Evolutionary conservation across 2,113 vertebrate species (phyloP).

Genomic region (Tonatia bakeri): DNA sequence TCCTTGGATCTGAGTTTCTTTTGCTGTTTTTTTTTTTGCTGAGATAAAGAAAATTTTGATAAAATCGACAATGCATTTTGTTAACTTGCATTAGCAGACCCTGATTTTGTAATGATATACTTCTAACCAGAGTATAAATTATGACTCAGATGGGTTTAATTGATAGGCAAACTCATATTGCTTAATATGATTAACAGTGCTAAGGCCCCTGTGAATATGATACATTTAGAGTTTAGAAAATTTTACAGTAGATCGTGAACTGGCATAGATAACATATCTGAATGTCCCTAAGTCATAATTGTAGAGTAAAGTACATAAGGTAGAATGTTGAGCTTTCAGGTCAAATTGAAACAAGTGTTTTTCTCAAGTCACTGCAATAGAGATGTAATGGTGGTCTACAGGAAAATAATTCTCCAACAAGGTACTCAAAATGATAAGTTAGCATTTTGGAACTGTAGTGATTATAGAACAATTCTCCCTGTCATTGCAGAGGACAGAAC

Average conservation of each 20-base stretch:
- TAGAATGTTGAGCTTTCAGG: background rate
- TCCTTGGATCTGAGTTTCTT: background rate
- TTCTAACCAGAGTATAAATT: background rate
- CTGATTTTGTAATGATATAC: background rate
- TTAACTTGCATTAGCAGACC: background rate
- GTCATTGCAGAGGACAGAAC: background rate
- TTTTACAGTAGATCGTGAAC: background rate
- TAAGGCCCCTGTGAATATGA: background rate
- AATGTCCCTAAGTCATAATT: background rate
- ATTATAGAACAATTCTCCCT: background rate
- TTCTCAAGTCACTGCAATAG: background rate
- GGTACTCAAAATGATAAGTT: too few relatives aligned
- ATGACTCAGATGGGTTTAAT: background rate
- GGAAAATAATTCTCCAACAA: background rate
- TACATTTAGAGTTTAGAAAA: background rate
- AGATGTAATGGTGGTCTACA: background rate
- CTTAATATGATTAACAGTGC: background rate
- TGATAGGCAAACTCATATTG: background rate
- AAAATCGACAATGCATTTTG: background rate
- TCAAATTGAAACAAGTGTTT: fast-evolving
- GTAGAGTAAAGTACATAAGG: background rate
- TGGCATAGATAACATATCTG: background rate
- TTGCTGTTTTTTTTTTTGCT: background rate
- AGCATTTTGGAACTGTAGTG: fast-evolving
- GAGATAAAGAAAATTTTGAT: background rate